Evolutionary conservation across 2,797 vertebrate genomes (phyloP).

Genomic region (Nyctibius grandis): DNA sequence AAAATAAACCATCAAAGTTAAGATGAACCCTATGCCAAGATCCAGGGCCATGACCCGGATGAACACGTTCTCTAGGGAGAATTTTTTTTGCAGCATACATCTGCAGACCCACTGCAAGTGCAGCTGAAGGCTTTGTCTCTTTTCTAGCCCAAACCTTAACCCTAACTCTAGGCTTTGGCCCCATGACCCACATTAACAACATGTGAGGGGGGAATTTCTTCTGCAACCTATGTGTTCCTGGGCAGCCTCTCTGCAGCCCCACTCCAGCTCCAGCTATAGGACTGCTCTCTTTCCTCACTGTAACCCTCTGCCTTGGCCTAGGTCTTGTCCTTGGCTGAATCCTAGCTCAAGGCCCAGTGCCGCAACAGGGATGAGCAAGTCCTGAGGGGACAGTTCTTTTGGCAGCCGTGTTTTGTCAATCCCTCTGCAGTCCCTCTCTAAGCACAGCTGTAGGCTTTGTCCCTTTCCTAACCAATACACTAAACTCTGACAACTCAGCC

Average conservation of each 20-base stretch:
- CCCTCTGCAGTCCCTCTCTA: neutral
- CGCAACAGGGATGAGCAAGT: neutral
- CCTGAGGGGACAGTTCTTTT: neutral
- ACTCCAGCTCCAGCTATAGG: neutral
- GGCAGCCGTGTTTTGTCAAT: neutral
- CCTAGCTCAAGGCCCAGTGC: rapidly evolving
- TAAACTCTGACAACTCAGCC: neutral
- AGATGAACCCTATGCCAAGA: neutral
- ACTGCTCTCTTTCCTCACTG: neutral
- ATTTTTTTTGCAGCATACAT: neutral
- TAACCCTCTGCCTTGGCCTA: neutral
- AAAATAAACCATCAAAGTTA: neutral
- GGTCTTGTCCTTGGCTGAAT: neutral
- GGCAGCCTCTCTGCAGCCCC: neutral
- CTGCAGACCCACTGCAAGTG: neutral
- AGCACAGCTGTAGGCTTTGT: neutral
- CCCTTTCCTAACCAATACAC: neutral
- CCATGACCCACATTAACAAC: neutral
- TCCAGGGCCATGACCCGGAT: neutral
- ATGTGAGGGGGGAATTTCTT: neutral
- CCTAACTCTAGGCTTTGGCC: neutral
- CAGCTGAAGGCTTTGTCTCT: neutral
- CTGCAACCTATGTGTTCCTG: neutral
- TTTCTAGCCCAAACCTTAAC: neutral
- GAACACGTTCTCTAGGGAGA: neutral